phyloP scores from a whole-genome alignment of 2,888 invertebrate genomes.

The Andrena bucephala region DNA sequence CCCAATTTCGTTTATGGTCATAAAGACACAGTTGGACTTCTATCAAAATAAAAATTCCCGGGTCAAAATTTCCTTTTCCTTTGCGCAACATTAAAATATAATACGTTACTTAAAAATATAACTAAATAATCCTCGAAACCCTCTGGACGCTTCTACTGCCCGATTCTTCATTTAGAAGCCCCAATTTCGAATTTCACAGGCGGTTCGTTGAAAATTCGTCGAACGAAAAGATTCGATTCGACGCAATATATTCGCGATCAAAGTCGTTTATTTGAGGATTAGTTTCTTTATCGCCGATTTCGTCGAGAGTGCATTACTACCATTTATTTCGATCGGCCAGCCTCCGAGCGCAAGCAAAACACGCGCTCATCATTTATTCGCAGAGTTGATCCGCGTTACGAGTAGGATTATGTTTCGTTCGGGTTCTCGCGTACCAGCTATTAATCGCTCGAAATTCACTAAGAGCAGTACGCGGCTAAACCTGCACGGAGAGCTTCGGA shows the following conservation, averaged over 20 bases:
- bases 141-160: no score
- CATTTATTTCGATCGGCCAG: background rate
- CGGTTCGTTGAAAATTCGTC: no score
- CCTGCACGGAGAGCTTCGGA: conserved; percentile 47
- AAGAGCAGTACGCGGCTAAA: conserved; percentile 44
- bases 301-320: background rate
- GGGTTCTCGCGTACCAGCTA: background rate
- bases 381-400: background rate
- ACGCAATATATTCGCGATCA: background rate
- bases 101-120: no score
- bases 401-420: conserved; percentile 7
- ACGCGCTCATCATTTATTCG: background rate
- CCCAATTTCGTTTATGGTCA: no score
- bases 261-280: background rate
- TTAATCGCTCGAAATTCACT: conserved; percentile 41
- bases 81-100: no score
- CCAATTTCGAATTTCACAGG: no score
- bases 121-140: no score
- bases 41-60: no score
- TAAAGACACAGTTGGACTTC: no score
- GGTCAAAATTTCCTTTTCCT: no score
- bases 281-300: background rate
- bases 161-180: no score
- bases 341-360: no score
- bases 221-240: background rate